phyloP scores from a whole-genome alignment of 2,113 vertebrate genomes.

The Chaenocephalus aceratus region DNA sequence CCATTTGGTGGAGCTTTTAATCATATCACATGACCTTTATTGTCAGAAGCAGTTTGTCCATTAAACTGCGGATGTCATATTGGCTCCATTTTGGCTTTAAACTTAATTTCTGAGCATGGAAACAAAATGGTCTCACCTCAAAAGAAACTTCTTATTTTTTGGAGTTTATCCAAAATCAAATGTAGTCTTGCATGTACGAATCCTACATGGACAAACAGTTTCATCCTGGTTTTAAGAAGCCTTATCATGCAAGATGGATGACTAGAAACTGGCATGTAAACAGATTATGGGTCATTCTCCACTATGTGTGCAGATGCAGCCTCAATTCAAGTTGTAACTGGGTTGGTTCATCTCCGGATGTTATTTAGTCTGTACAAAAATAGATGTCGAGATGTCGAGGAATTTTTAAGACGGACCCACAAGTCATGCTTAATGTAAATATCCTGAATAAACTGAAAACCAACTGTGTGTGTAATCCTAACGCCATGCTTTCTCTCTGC shows the following conservation, averaged over 20 bases:
- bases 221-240: neutral
- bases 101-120: neutral
- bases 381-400: too few relatives aligned
- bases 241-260: neutral
- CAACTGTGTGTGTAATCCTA: neutral
- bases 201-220: neutral
- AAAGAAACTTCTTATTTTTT: neutral
- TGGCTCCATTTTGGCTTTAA: neutral
- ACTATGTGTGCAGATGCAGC: neutral
- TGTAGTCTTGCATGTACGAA: neutral
- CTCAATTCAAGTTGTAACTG: neutral
- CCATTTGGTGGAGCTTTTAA: slow-evolving; percentile 19
- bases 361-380: neutral
- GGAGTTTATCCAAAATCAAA: neutral
- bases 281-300: neutral
- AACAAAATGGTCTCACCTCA: neutral
- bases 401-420: neutral
- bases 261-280: neutral
- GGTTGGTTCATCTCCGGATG: neutral
- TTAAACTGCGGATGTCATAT: neutral
- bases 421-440: neutral
- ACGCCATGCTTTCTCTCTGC: neutral
- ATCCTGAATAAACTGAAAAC: neutral
- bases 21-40: neutral
- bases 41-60: neutral